phyloP scores from a whole-genome alignment of 2,888 invertebrate genomes.

The Sinohyriopsis cumingii region DNA sequence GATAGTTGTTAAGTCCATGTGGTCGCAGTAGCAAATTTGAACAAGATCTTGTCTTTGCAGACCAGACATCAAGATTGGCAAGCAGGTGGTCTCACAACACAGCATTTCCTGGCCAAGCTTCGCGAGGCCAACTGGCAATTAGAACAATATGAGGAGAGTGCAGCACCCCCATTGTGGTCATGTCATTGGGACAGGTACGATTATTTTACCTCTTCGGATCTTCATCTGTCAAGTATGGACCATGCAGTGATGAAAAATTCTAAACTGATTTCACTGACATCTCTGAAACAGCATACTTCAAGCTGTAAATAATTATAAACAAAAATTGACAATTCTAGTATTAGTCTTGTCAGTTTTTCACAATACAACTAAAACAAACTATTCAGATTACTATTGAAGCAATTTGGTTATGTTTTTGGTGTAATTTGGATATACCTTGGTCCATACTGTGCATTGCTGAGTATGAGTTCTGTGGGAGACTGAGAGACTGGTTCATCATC shows the following conservation, averaged over 20 bases:
- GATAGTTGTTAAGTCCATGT: neutral
- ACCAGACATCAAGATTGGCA: constrained; percentile 80
- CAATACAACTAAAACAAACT: no score
- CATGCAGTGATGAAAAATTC: constrained; percentile 1
- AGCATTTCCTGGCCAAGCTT: constrained; percentile 78
- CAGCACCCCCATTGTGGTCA: constrained; percentile 80
- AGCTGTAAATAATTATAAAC: no score
- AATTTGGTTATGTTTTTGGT: no score
- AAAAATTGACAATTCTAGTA: no score
- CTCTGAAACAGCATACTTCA: no score
- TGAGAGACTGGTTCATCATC: no score
- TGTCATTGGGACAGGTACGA: constrained; percentile 84
- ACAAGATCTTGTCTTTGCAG: constrained; percentile 68
- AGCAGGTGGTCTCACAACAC: constrained; percentile 76
- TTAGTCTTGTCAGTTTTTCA: no score
- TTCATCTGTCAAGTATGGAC: constrained; percentile 21
- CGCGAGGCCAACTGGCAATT: constrained; percentile 77
- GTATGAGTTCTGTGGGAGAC: no score
- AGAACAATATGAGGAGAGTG: constrained; percentile 78
- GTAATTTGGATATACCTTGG: no score
- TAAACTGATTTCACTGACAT: neutral
- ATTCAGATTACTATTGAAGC: no score
- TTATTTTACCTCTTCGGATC: constrained; percentile 17
- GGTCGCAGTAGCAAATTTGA: neutral
- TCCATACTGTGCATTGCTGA: no score